A percentile compares a stretch with the other conserved stretches of the same genome.
Conservation (phyloP, 2,113 vertebrate genomes). For the Halcyon malimbica region DNA sequence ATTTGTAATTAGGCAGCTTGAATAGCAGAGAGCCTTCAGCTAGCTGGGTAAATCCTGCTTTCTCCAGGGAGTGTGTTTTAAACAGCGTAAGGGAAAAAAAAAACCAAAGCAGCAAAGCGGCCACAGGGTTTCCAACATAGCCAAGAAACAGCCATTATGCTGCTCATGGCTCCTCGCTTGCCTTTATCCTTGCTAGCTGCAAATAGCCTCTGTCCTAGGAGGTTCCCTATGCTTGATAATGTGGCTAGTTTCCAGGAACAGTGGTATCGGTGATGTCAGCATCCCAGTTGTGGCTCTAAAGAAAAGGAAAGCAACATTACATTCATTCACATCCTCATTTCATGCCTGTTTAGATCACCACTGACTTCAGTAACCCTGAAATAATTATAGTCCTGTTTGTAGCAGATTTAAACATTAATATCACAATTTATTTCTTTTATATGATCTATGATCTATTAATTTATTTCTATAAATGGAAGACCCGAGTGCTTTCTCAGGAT, state of each 20-base stretch:
- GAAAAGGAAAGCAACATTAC: background rate
- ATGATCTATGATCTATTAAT: background rate
- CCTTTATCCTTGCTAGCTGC: background rate
- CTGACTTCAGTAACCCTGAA: background rate
- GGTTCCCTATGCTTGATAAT: background rate
- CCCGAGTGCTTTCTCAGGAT: background rate
- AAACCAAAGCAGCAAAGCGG: background rate
- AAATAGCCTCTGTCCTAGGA: background rate
- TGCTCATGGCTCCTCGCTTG: background rate
- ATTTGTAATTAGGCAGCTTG: conserved; percentile 37
- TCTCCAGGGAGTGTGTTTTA: background rate
- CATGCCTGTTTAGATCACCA: background rate
- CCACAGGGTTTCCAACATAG: background rate
- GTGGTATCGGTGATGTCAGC: background rate
- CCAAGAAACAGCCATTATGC: background rate
- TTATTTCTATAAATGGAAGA: conserved; percentile 1
- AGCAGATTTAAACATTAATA: background rate
- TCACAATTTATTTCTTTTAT: background rate
- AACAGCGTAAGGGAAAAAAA: background rate
- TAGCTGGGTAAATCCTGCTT: conserved; percentile 7
- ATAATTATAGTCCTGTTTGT: background rate
- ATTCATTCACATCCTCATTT: conserved; percentile 4
- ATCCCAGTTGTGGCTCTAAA: background rate
- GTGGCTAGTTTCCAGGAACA: background rate
- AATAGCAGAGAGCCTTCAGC: background rate